Evolutionary conservation across 2,113 vertebrate genomes (phyloP).

Genomic region (Astur gentilis): DNA sequence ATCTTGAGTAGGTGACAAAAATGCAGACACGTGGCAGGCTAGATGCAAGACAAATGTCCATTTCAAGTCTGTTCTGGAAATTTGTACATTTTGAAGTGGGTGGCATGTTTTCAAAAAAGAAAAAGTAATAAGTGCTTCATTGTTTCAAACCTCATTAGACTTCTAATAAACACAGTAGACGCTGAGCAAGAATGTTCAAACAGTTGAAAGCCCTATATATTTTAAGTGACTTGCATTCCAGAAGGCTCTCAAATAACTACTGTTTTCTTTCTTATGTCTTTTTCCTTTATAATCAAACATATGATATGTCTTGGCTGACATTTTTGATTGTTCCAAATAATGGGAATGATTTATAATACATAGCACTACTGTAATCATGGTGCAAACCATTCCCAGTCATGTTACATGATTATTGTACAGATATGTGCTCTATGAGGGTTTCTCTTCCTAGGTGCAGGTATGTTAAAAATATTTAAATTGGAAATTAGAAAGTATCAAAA

Average conservation of each 20-base stretch:
- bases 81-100: slow-evolving; percentile 62
- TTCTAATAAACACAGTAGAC: slow-evolving; percentile 17
- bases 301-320: not conserved
- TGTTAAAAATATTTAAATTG: not conserved
- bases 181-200: slow-evolving; percentile 51
- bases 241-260: not conserved
- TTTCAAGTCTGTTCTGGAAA: slow-evolving; percentile 55
- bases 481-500: not conserved
- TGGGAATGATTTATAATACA: not conserved
- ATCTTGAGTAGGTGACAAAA: slow-evolving; percentile 70
- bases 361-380: not conserved
- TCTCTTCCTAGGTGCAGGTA: not conserved
- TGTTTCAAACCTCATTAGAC: slow-evolving; percentile 33
- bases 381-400: not conserved
- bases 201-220: slow-evolving; percentile 1
- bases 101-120: slow-evolving; percentile 43
- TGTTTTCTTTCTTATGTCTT: not conserved
- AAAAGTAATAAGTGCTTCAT: slow-evolving; percentile 25
- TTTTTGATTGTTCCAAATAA: not conserved
- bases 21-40: slow-evolving; percentile 64
- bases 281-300: not conserved
- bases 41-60: slow-evolving; percentile 36
- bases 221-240: slow-evolving; percentile 44
- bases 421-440: not conserved
- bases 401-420: not conserved